phyloP scores from a whole-genome alignment of 2,113 vertebrate species.

The Pollimyrus isidori region DNA sequence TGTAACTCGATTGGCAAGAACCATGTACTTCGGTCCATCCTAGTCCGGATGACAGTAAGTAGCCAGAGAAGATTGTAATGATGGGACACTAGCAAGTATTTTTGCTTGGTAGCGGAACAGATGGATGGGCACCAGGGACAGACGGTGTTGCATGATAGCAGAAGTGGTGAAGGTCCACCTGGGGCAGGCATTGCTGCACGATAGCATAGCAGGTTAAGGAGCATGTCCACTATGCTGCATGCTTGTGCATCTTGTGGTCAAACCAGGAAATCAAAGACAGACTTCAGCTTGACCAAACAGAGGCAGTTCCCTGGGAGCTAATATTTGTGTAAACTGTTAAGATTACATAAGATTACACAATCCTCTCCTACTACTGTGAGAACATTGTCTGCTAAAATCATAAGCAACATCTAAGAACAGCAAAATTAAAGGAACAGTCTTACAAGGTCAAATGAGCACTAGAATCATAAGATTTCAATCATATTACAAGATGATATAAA shows the following conservation, averaged over 20 bases:
- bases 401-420: not conserved
- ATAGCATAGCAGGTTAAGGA: not conserved
- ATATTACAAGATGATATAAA: not conserved
- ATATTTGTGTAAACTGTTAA: not conserved
- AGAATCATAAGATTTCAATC: not conserved
- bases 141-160: not conserved
- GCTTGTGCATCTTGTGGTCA: not conserved
- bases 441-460: not conserved
- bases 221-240: too few species aligned
- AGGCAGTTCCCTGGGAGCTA: not conserved
- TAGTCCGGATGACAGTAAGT: conserved; percentile 38
- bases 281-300: not conserved
- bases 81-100: not conserved
- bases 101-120: not conserved
- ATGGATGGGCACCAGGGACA: not conserved
- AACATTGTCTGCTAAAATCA: not conserved
- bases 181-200: not conserved
- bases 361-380: not conserved
- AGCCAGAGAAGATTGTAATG: conserved; percentile 31
- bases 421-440: not conserved
- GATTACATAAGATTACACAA: not conserved
- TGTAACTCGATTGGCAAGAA: not conserved
- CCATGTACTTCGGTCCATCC: conserved; percentile 18
- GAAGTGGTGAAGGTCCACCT: not conserved
- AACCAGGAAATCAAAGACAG: not conserved